Base-by-base conservation (phyloP, 2,888 invertebrate species). In the Agrilus mali region DNA sequence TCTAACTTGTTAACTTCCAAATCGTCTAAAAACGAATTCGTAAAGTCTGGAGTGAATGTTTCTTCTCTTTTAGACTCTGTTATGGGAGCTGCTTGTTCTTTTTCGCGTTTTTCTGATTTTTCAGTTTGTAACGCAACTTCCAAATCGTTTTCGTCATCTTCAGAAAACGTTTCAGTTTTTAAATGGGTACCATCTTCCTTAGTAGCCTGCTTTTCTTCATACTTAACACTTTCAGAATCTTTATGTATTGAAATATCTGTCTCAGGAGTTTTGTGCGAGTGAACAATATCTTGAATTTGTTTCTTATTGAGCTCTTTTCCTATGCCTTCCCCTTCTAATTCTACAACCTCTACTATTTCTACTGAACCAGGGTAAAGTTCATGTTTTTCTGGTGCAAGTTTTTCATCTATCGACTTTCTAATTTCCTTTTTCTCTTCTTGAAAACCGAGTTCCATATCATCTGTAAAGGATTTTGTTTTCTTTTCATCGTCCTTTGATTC, bases 1-100 rank as follows among this genome's bases (percentile, higher is more conserved):
- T 77, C 77, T 51, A 75, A 71, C 61, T 76, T 75, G 13, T 72
- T 67, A 17, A 54, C 54, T 63, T 74, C 74, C 0, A 75, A 68
- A 47, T 78, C 77, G 48, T 78, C 78, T 42, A 63, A 64, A 16
- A 64, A 50, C 36, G 61, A 60, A 34, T 60, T 60, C 1, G 54
- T 47, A 48, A 58, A 62, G 40, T 63, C 60, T 0, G 60, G 52
- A 3, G 57, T 56, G 27, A 57, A 55, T 7, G 54, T 53, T 16
- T 52, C 49, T 33, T 48, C 42, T 17, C 46, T 40, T 2, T 46
- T 41, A 15, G 41, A 16, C 7, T 48, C 41, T 27, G 27, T 27
- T 27, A 27, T 10, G 10, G 27, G 27, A 27, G 27, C 50, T 33
- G 45, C 42, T 36, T 35, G 37, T 16, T 41, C 47, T 32, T 47